phyloP scores from a whole-genome alignment of 2,113 vertebrate genomes.

The Hippocampus abdominalis region DNA sequence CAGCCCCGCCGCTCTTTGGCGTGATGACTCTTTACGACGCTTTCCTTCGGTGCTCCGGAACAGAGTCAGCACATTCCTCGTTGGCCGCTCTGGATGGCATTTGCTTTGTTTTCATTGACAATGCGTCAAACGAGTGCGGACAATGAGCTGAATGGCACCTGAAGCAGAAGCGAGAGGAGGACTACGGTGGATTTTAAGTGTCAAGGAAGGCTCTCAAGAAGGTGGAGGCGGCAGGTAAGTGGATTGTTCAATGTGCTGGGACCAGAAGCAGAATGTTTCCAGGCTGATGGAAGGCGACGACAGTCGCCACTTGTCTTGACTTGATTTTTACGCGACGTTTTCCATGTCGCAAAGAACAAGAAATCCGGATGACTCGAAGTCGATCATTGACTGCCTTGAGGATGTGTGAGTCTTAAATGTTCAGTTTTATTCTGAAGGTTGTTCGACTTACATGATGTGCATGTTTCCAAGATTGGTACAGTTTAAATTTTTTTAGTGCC shows the following conservation, averaged over 20 bases:
- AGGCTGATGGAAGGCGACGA: too few species aligned
- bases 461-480: neutral
- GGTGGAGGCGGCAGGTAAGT: too few species aligned
- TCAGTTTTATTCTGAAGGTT: neutral
- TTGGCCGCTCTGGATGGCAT: neutral
- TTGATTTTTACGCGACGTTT: too few species aligned
- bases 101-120: neutral
- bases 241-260: too few species aligned
- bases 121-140: too few species aligned
- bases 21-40: slow-evolving; percentile 23
- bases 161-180: neutral
- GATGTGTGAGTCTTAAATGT: neutral
- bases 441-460: neutral
- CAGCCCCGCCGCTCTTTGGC: slow-evolving; percentile 26
- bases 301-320: too few species aligned
- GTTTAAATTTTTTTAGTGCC: neutral
- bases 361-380: too few species aligned
- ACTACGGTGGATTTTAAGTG: too few species aligned
- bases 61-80: slow-evolving; percentile 37
- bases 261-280: too few species aligned
- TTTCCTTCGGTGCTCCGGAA: neutral
- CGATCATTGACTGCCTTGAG: neutral
- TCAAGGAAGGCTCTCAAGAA: too few species aligned
- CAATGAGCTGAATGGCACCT: neutral
- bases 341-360: too few species aligned